Conservation (phyloP, 2,113 vertebrate genomes). For the Dromiciops gliroides region DNA sequence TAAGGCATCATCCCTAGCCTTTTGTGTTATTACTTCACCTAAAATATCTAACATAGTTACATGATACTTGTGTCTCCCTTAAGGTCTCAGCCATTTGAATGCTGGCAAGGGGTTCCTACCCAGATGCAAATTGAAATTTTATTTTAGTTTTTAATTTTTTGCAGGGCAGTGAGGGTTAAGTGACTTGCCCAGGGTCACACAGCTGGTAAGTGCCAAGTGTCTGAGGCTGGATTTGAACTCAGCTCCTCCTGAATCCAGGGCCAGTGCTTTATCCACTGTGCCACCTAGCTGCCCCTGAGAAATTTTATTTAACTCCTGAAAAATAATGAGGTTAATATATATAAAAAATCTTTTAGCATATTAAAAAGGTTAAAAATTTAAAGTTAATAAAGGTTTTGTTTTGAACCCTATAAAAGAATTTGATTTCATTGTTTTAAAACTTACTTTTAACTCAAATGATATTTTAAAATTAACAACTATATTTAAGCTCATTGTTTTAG, state of each 20-base stretch:
- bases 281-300: too few relatives aligned
- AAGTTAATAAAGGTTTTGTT: slow-evolving; percentile 11
- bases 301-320: background rate
- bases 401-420: background rate
- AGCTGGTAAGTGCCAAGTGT: too few relatives aligned
- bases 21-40: background rate
- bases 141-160: too few relatives aligned
- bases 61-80: background rate
- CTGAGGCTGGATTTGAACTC: too few relatives aligned
- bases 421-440: background rate
- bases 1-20: background rate
- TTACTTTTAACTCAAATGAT: background rate
- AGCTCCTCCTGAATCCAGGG: too few relatives aligned
- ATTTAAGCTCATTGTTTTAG: background rate
- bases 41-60: background rate
- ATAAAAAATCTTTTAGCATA: slow-evolving; percentile 4
- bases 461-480: background rate
- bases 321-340: slow-evolving; percentile 17
- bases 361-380: slow-evolving; percentile 13
- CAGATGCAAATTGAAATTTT: background rate
- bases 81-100: background rate
- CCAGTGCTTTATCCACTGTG: too few relatives aligned
- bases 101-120: background rate
- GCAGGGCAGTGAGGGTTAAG: too few relatives aligned
- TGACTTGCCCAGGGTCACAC: too few relatives aligned